Percentiles rank a stretch among this genome's conserved stretches.
These are phyloP conservation scores for Odontophorus gujanensis DNA, from an alignment of 2,113 vertebrate genomes.

Conservation along the genomic window DNA sequence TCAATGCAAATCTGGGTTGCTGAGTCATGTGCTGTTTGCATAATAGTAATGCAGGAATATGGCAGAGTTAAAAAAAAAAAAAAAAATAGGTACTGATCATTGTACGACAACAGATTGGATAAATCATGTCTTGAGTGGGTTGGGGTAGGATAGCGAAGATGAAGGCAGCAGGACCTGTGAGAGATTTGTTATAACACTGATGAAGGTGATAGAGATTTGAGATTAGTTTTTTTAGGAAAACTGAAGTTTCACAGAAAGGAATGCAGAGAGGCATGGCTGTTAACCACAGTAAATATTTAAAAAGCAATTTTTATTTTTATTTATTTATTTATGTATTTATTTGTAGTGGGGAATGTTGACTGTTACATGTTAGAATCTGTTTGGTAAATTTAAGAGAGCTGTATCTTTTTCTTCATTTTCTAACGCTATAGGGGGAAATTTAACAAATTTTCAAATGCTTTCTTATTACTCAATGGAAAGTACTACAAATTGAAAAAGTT, in stretches of 20 bases:
- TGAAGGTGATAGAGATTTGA: neutral
- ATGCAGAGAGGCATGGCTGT: neutral
- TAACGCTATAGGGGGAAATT: neutral
- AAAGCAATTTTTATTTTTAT: neutral
- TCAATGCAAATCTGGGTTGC: neutral
- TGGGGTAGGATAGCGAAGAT: neutral
- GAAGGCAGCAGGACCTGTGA: neutral
- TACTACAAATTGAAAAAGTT: neutral
- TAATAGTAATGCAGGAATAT: neutral
- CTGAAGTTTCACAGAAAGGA: neutral
- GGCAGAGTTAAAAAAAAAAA: neutral
- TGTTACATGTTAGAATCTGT: neutral
- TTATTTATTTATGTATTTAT: too few relatives aligned
- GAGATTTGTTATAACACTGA: neutral
- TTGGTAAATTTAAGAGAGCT: neutral
- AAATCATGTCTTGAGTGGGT: neutral
- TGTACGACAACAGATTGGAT: neutral
- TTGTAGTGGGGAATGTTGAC: neutral
- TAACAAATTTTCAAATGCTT: neutral
- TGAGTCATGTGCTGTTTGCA: neutral
- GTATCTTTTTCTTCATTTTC: neutral
- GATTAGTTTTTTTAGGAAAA: neutral
- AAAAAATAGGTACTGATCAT: neutral
- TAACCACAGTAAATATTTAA: neutral
- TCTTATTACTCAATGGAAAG: neutral